Evolutionary conservation across 2,113 vertebrate genomes (phyloP).

Genomic region (Strix aluco): DNA sequence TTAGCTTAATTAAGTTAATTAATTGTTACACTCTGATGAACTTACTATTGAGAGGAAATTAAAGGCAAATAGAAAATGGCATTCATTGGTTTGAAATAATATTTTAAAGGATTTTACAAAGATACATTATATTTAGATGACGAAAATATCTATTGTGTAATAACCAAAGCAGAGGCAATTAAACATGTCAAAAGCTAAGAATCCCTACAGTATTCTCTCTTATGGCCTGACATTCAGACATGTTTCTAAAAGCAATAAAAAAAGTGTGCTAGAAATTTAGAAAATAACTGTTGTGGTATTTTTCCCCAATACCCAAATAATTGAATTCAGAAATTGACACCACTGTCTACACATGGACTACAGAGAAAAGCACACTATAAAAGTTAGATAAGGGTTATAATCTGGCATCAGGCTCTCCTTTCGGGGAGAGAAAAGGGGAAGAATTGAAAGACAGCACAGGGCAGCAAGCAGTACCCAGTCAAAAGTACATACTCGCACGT

Average conservation of each 20-base stretch:
- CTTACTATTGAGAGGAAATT: conserved; percentile 83
- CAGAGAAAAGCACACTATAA: not conserved
- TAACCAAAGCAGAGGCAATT: conserved; percentile 42
- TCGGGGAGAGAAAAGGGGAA: not conserved
- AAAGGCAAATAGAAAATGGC: conserved; percentile 86
- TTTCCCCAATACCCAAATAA: not conserved
- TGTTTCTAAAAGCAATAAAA: conserved; percentile 21
- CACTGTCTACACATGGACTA: not conserved
- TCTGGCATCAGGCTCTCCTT: not conserved
- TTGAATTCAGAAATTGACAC: not conserved
- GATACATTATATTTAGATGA: conserved; percentile 58
- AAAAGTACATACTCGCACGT: not conserved
- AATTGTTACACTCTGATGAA: conserved; percentile 83
- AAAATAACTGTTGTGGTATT: not conserved
- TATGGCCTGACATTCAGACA: not conserved
- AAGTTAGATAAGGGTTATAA: not conserved
- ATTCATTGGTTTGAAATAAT: conserved; percentile 77
- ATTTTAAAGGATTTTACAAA: conserved; percentile 73
- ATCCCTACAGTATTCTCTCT: not conserved
- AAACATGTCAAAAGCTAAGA: conserved; percentile 49
- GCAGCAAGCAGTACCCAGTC: not conserved
- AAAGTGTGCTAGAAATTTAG: not conserved
- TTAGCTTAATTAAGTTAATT: conserved; percentile 91
- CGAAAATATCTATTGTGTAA: conserved; percentile 40
- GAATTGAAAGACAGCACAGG: not conserved